Evolutionary conservation across 2,113 vertebrate species (phyloP).

Genomic region (Jaculus jaculus): DNA sequence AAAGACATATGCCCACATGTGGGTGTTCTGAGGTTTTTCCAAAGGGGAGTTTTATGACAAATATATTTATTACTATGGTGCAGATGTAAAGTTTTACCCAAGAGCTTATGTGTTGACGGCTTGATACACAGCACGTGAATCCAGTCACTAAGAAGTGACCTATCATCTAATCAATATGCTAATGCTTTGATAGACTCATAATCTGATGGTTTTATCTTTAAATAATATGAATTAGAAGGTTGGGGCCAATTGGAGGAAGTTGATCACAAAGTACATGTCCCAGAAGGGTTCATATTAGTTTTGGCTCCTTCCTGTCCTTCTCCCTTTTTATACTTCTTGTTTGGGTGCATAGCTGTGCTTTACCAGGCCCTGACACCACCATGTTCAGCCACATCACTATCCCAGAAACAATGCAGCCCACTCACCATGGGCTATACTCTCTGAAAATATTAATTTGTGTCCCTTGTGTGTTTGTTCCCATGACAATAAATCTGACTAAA

Average conservation of each 20-base stretch:
- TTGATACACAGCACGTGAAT: background rate
- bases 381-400: too few species aligned
- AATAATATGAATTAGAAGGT: background rate
- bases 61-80: background rate
- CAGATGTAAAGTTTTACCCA: too few species aligned
- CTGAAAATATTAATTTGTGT: background rate
- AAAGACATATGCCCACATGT: background rate
- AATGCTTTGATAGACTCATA: background rate
- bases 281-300: background rate
- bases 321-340: background rate
- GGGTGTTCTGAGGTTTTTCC: background rate
- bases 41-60: background rate
- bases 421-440: background rate
- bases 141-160: background rate
- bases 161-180: background rate
- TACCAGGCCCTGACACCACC: background rate
- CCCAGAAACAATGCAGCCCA: background rate
- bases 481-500: background rate
- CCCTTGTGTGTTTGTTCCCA: background rate
- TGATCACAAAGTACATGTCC: background rate
- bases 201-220: background rate
- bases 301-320: background rate
- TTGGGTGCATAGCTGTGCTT: background rate
- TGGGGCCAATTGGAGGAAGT: background rate
- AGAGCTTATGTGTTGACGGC: background rate